Evolutionary conservation across 2,113 vertebrate species (phyloP), one percentile per base, ranked within the genome.

Genomic region (Odocoileus hemionus): DNA sequence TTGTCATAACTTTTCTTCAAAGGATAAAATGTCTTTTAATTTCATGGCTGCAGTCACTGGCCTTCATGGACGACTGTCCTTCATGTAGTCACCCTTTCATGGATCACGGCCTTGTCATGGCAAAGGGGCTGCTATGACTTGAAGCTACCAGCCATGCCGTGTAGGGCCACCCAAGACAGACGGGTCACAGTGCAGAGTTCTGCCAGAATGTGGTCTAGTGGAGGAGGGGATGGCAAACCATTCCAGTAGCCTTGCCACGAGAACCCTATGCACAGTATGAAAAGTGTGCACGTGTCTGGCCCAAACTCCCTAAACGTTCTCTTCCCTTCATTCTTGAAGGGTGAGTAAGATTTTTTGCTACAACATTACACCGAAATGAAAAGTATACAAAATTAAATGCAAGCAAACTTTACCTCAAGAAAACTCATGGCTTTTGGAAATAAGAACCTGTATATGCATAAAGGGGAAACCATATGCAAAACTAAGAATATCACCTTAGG

Each of bases 341-440:
- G 39, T 4, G 70, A 79, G 16, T 30, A 47, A 47, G 43, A 79
- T 57, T 45, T 94, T 54, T 90, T 54, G 45, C 10, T 39, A 16
- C 5, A 43, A 43, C 64, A 7, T 91, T 89, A 94, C 2, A 90
- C 30, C 0, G 45, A 50, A 45, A 80, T 67, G 39, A 92, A 89
- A 86, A 88, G 17, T 5, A 89, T 26, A n/a, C 57, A 86, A 33
- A 91, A 90, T 36, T 74, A 70, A 86, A 85, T 52, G n/a, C 74
- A 89, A 78, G 80, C 15, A 26, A 93, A 87, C 7, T 43, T 30
- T 89, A 82, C 70, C 10, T 94, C 54, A 86, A 67, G 57, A 10
- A 95, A 94, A 94, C 14, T 36, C 25, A 64, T 89, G 30, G 11
- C n/a, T 70, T 95, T 88, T 96, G 85, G 92, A 94, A 91, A 21